Base-by-base conservation (phyloP, 2,113 vertebrate species). In the Picathartes gymnocephalus region DNA sequence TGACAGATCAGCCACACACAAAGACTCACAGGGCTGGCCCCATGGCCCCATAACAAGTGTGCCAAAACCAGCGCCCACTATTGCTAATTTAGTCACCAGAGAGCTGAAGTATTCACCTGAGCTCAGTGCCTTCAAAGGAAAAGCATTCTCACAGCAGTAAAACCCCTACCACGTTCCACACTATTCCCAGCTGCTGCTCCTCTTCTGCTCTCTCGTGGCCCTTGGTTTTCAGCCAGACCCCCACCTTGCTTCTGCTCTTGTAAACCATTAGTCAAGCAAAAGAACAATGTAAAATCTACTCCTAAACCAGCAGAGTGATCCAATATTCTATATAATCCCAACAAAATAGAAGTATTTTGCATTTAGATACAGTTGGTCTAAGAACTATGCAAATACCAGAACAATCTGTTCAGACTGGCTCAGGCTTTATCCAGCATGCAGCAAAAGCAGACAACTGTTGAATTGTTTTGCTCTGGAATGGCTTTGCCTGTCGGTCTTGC, bases 381-480 rank as follows among this genome's bases (percentile, higher is more conserved):
- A 86, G 76, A 83, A 48, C 51, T 33, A 27, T 42, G 57, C 28
- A 84, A 88, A 88, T 12, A 83, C 31, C 25, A 83, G 80, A 78
- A n/a, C 85, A 83, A 68, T 66, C 57, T 88, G 82, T 57, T 90
- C 58, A 48, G 22, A 66, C 13, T 82, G 81, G 88, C 58, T 91
- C 76, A 60, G 15, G 25, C 68, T 81, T 88, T 74, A 90, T 44
- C 76, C 62, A 51, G 65, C 18, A 33, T 6, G 58, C 44, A 60
- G 71, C 60, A 84, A 84, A 90, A 62, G 37, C 71, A 86, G 88
- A 73, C 60, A 93, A 88, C 9, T 61, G 35, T 6, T 86, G 64
- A 73, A 92, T 50, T 95, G 90, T 88, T 96, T 90, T 92, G 37
- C 44, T 88, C 72, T 94, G 56, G 79, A 94, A 70, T 37, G 33